Evolutionary conservation across 2,888 invertebrate species (phyloP), one percentile per base, ranked within the genome.

Genomic region (Pasiphila rectangulata): DNA sequence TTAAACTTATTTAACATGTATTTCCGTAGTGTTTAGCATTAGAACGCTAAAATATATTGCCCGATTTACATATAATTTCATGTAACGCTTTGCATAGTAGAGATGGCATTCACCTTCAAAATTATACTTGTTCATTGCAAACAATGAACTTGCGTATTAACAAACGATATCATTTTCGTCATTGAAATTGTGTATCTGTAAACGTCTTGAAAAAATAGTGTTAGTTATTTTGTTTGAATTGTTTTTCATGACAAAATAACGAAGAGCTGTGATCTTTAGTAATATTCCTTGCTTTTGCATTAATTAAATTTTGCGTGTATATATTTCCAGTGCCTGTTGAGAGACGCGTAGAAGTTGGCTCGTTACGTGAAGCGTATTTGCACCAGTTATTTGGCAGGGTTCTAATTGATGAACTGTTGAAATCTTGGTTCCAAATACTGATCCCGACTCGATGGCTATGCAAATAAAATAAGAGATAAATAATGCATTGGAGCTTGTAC

Each of bases 381-480:
- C 20, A 41, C 30, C 24, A 36, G 39, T 30, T 40, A 29, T 39
- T 46, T 54, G 59, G 27, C 59, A 55, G 27, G 45, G 46, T 32
- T 47, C n/a, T 17, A 46, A 52, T 51, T 54, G 40, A 59, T 48
- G 37, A 32, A 48, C 42, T 37, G 58, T 57, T 69, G 67, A 69
- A 67, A 73, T 57, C 61, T 46, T 56, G 54, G 44, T 53, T 55
- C 51, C 39, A 58, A 68, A 67, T 67, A 56, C 51, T 53, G 10
- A 23, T 41, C 17, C 32, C 3, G 32, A 23, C 41, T 27, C 15
- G 1, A 25, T 32, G n/a, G 39, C 25, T 34, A 20, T 25, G 19
- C 24, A 10, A 32, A 32, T 16, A 42, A 34, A 24, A 9, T 4
- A 13, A 9, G 5, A 13, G 1, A 15, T n/a, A 16, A 29, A 16